Base-by-base conservation (phyloP, 2,113 vertebrate species). In the Neogobius melanostomus region DNA sequence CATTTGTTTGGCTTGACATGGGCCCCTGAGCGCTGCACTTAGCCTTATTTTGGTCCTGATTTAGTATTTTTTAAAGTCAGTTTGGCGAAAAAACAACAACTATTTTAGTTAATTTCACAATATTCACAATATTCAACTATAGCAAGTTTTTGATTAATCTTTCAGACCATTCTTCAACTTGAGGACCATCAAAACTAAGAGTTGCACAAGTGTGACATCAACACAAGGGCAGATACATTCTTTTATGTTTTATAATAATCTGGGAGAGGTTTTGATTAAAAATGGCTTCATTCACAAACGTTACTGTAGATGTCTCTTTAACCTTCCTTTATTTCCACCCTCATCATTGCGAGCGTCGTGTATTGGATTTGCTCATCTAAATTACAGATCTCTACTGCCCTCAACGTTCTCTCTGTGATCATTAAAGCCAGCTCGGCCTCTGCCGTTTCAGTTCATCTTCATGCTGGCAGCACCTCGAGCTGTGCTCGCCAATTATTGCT, bases 401-500 rank as follows among this genome's bases (percentile, higher is more conserved):
- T 71, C 68, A 64, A 63, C 63, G 57, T 68, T 56, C 59, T 71
- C 61, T 72, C 74, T 3, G 11, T 68, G 14, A 63, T 68, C 28
- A 71, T 77, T 21, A 48, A 63, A 66, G 21, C 62, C 61, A 17
- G 54, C 43, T 16, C 75, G 75, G 65, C 66, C 57, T 48, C 75
- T 63, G 6, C 68, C 66, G 75, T 66, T 76, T 78, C 53, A 53
- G 74, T 79, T 81, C 50, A 71, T 72, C 72, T 64, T 75, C 68
- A 76, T 56, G 62, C 83, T 64, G 64, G 68, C 77, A 52, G 56
- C 69, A 73, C 76, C 71, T 82, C 68, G 42, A 64, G 77, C 82
- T 82, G 89, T 82, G 80, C 74, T 54, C n/a, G 80, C 72, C 69
- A 82, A 84, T 90, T 69, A 87, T 85, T 83, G 69, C 78, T 86